Evolutionary conservation across 2,888 invertebrate genomes (phyloP).

Genomic region (Seira sanloemensis): DNA sequence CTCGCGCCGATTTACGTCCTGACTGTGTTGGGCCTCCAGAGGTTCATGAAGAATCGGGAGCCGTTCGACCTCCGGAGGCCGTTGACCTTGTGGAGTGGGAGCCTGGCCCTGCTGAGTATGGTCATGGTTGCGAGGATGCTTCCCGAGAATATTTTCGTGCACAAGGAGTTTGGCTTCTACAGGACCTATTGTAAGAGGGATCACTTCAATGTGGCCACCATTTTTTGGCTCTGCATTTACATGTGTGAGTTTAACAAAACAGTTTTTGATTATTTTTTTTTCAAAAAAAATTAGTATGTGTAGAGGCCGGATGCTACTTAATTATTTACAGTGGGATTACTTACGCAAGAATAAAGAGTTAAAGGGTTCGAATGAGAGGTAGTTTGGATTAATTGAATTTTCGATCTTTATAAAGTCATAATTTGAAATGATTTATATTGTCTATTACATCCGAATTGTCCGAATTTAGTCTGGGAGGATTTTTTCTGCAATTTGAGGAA

Average conservation of each 20-base stretch:
- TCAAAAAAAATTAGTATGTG: slow-evolving; percentile 19
- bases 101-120: slow-evolving; percentile 33
- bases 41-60: slow-evolving; percentile 34
- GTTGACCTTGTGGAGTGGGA: slow-evolving; percentile 36
- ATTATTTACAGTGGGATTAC: no score
- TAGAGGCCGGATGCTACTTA: no score
- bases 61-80: slow-evolving; percentile 30
- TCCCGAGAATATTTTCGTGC: slow-evolving; percentile 28
- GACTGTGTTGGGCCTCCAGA: slow-evolving; percentile 10
- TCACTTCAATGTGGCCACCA: slow-evolving; percentile 35
- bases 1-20: slow-evolving; percentile 30
- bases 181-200: slow-evolving; percentile 42
- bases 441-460: no score
- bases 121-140: slow-evolving; percentile 38
- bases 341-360: no score
- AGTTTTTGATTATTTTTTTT: slow-evolving; percentile 32
- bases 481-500: no score
- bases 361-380: no score
- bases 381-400: no score
- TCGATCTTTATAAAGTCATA: no score
- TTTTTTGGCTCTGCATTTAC: slow-evolving; percentile 29
- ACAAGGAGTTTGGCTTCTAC: slow-evolving; percentile 45
- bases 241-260: slow-evolving; percentile 24
- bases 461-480: no score
- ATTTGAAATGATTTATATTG: no score